phyloP scores from a whole-genome alignment of 1,140 invertebrate genomes.

The Lucilia cuprina region DNA sequence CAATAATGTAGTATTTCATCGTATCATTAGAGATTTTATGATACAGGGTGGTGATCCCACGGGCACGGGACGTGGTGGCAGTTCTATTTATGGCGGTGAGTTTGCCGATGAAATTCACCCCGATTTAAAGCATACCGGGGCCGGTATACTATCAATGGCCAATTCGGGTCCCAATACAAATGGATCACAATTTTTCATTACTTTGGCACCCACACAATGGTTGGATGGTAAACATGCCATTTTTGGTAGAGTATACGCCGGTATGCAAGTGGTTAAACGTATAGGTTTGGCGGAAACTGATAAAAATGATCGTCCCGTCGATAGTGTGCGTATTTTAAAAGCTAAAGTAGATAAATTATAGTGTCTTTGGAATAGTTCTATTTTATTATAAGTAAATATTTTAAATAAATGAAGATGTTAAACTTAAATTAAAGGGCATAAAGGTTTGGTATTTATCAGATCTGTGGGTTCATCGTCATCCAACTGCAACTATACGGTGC shows the following conservation, averaged over 20 bases:
- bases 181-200: constrained; percentile 98
- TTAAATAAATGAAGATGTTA: background rate
- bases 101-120: constrained; percentile 97
- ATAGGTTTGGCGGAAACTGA: constrained; percentile 94
- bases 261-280: constrained; percentile 90
- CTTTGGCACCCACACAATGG: constrained; percentile 95
- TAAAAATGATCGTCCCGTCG: constrained; percentile 86
- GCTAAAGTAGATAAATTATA: constrained; percentile 69
- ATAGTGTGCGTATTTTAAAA: constrained; percentile 88
- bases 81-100: constrained; percentile 93
- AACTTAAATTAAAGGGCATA: constrained; percentile 37
- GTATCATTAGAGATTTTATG: constrained; percentile 97
- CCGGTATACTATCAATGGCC: constrained; percentile 73
- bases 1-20: constrained; percentile 95
- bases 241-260: constrained; percentile 87
- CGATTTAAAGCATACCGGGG: constrained; percentile 93
- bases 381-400: background rate
- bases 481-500: constrained; percentile 64
- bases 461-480: constrained; percentile 9
- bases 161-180: constrained; percentile 97
- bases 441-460: background rate
- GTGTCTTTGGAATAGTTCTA: background rate
- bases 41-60: constrained; percentile 96
- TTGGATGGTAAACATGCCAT: constrained; percentile 97
- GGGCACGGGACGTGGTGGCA: constrained; percentile 90